A percentile compares a stretch with the other conserved stretches of the same genome.
Evolutionary conservation across 2,113 vertebrate species (phyloP).

Genomic region (Spheniscus mendiculus): DNA sequence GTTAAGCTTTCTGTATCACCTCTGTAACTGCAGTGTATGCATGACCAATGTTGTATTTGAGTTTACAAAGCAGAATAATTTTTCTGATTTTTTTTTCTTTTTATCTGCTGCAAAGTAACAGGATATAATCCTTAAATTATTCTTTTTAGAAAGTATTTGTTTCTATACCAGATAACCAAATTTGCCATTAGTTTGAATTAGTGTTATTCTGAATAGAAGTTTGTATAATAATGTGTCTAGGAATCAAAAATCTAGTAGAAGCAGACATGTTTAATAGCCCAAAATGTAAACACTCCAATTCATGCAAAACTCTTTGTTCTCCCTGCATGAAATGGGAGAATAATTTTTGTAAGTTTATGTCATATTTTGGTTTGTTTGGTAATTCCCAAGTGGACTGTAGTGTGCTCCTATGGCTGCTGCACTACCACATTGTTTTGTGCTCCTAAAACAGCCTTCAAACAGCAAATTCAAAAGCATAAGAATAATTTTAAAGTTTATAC

Average conservation of each 20-base stretch:
- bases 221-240: background rate
- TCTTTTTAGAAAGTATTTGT: background rate
- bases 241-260: background rate
- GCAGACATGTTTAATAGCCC: background rate
- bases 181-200: background rate
- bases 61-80: background rate
- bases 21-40: background rate
- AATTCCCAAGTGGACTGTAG: background rate
- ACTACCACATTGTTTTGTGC: rapidly evolving
- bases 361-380: background rate
- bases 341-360: background rate
- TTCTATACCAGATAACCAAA: background rate
- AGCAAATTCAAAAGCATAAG: background rate
- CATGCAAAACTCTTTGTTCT: background rate
- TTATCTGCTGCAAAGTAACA: background rate
- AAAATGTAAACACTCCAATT: background rate
- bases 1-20: background rate
- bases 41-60: background rate
- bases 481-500: background rate
- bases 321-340: background rate
- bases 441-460: background rate
- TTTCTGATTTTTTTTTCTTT: background rate
- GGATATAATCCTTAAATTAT: background rate
- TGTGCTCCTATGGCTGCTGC: background rate
- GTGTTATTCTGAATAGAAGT: background rate